Evolutionary conservation across 2,113 vertebrate species (phyloP), one percentile per base, ranked within the genome.

Genomic region (Dolichallabes microphthalmus): DNA sequence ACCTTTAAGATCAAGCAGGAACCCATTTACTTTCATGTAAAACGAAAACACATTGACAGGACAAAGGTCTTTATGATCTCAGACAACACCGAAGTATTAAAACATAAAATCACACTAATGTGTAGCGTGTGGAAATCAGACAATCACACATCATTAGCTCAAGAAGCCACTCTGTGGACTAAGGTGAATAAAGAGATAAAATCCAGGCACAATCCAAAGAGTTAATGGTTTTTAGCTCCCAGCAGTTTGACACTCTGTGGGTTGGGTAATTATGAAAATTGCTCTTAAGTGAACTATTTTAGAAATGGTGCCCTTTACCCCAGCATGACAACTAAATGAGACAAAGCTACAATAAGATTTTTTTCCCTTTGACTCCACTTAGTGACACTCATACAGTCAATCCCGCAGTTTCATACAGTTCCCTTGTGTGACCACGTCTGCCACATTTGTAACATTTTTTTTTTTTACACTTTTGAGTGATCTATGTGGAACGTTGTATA

Each of bases 251-350:
- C 91, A 92, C 93, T 92, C 94, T 92, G 91, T 91, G 88, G 89
- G 94, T 95, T 94, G 30, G 84, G 90, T 95, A 96, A 97, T 97
- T 96, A 96, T 94, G 95, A 96, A 96, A 96, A 97, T 96, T 95
- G 94, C 95, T 95, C 94, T 94, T 94, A 95, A 94, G 92, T 85
- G 22, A 91, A 89, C 93, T 92, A 90, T 93, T 95, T 96, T 94
- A 94, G 95, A 25, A 61, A 61, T 61, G 94, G 91, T 94, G 96
- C 95, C 94, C 92, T 95, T 95, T 94, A 92, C 95, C 93, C 95
- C 95, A 91, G 93, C 92, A 10, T 76, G 74, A 52, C 4, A 45
- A n/a, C 1, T 11, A 22, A 76, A 74, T 17, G 20, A n/a, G 17
- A 63, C n/a, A 25, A n/a, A 63, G 11, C 25, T 63, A 63, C 22